Conservation (phyloP, 1,140 invertebrate genomes). For the Tribolium madens region DNA sequence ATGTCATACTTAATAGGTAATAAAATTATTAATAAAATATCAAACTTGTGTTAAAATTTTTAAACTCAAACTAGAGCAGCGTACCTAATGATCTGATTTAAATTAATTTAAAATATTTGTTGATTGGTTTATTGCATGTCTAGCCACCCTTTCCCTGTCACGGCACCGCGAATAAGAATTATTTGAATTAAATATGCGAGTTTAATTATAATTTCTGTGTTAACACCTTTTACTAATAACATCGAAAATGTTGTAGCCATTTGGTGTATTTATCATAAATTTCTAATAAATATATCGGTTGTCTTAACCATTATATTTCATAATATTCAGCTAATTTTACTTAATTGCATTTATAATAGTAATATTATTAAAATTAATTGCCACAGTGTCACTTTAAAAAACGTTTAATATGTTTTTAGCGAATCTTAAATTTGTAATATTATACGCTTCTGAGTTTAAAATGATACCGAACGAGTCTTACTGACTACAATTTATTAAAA, state of each 20-base stretch:
- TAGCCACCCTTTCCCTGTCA: background rate
- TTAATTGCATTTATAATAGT: background rate
- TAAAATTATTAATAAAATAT: no score
- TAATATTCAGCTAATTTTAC: background rate
- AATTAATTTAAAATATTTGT: background rate
- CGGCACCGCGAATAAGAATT: background rate
- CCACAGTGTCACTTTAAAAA: background rate
- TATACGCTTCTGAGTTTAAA: background rate
- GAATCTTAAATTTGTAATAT: background rate
- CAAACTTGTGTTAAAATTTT: no score
- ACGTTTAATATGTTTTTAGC: background rate
- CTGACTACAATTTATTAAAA: background rate
- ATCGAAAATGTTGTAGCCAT: background rate
- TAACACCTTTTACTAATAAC: background rate
- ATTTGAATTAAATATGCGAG: background rate
- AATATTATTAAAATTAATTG: conserved; percentile 5
- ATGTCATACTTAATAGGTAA: no score
- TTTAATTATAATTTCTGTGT: background rate
- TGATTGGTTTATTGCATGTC: background rate
- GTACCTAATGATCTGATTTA: no score
- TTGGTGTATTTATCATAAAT: conserved; percentile 3
- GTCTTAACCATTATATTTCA: background rate
- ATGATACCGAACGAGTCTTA: background rate
- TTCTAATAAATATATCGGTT: conserved; percentile 14
- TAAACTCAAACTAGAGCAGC: no score